phyloP scores from a whole-genome alignment of 92 coral and sea anemone species.

The Isaurus tuberculatus region DNA sequence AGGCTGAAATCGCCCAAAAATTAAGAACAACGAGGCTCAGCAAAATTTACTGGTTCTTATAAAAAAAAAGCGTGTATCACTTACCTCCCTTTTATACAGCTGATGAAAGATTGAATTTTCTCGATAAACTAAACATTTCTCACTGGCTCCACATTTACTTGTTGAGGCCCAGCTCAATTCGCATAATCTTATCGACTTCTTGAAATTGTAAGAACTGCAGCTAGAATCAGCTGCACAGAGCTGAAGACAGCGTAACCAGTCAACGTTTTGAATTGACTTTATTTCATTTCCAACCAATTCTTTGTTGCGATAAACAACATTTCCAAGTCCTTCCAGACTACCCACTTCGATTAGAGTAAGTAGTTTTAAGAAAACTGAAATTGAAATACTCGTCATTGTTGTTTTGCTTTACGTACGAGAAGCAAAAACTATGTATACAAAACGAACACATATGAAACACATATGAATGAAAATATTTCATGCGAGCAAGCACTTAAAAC shows the following conservation, averaged over 20 bases:
- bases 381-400: background rate
- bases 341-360: slow-evolving; percentile 17
- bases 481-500: too few relatives aligned
- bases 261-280: background rate
- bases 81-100: slow-evolving; percentile 4
- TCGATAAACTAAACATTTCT: background rate
- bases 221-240: slow-evolving; percentile 1
- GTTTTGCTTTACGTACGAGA: too few relatives aligned
- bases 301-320: background rate
- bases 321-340: background rate
- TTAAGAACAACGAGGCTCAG: too few relatives aligned
- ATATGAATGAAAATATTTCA: too few relatives aligned
- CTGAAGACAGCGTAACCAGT: slow-evolving; percentile 28
- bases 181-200: background rate
- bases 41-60: too few relatives aligned
- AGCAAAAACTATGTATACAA: too few relatives aligned
- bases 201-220: slow-evolving; percentile 18
- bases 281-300: slow-evolving; percentile 8
- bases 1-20: too few relatives aligned
- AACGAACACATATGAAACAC: too few relatives aligned
- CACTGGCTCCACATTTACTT: background rate
- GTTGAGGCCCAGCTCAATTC: slow-evolving; percentile 1
- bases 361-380: background rate
- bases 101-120: slow-evolving; percentile 11
- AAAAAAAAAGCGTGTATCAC: too few relatives aligned